phyloP scores from a whole-genome alignment of 1,140 invertebrate species.

The Heliconius nattereri region DNA sequence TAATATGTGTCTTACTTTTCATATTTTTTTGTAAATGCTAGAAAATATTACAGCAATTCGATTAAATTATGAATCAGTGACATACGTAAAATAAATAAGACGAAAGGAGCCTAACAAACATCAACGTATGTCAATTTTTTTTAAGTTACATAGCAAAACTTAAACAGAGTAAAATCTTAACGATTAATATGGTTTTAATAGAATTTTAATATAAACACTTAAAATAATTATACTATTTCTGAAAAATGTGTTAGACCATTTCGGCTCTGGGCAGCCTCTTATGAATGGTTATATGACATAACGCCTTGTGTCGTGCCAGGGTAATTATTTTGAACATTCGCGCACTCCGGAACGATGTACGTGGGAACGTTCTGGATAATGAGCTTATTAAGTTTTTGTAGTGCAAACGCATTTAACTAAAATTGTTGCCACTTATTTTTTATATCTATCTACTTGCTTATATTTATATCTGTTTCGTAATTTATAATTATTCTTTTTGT shows the following conservation, averaged over 20 bases:
- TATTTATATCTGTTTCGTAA: slow-evolving; percentile 16
- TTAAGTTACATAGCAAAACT: too few relatives aligned
- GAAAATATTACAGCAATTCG: not conserved
- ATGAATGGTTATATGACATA: slow-evolving; percentile 46
- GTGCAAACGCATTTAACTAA: slow-evolving; percentile 32
- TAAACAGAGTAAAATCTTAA: too few relatives aligned
- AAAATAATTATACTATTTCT: not conserved
- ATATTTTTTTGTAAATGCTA: not conserved
- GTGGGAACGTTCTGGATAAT: slow-evolving; percentile 51
- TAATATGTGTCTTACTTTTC: not conserved
- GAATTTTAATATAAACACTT: not conserved
- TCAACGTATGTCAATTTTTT: too few relatives aligned
- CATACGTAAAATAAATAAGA: too few relatives aligned
- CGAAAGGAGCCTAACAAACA: too few relatives aligned
- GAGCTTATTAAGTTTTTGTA: slow-evolving; percentile 46
- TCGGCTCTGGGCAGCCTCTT: not conserved
- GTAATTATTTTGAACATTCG: slow-evolving; percentile 48
- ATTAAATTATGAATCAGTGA: not conserved
- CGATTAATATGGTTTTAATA: too few relatives aligned
- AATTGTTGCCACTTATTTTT: slow-evolving; percentile 27
- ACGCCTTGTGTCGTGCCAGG: slow-evolving; percentile 50
- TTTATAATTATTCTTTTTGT: not conserved
- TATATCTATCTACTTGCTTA: slow-evolving; percentile 29
- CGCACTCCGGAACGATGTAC: slow-evolving; percentile 44
- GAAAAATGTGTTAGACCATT: not conserved